Percentiles rank a stretch among this genome's conserved stretches.
These are phyloP conservation scores for Oreochromis mossambicus DNA, from an alignment of 2,797 vertebrate genomes.

Conservation along the genomic window DNA sequence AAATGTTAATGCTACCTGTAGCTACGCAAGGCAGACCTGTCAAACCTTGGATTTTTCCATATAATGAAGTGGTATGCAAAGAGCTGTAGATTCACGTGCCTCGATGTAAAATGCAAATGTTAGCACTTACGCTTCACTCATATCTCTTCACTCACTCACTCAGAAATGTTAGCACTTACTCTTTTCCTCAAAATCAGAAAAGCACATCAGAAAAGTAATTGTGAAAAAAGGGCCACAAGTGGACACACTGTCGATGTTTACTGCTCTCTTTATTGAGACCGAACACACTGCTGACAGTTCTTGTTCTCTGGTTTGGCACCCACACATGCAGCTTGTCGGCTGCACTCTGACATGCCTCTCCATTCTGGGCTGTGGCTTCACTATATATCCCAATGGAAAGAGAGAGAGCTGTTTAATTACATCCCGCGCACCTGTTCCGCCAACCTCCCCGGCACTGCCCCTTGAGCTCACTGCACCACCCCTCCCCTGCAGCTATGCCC, in stretches of 20 bases:
- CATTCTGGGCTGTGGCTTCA: background rate
- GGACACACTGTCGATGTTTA: fast-evolving
- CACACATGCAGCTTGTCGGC: background rate
- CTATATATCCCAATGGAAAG: background rate
- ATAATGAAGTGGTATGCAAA: too few relatives aligned
- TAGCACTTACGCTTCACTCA: too few relatives aligned
- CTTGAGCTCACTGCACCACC: background rate
- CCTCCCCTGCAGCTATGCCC: background rate
- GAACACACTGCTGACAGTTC: background rate
- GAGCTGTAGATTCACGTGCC: too few relatives aligned
- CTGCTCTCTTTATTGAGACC: background rate
- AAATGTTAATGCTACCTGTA: too few relatives aligned
- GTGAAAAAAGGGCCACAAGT: background rate
- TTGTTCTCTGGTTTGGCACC: background rate
- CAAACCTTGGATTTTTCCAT: too few relatives aligned
- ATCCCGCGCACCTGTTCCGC: fast-evolving
- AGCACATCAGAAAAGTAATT: background rate
- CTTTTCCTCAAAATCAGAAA: background rate
- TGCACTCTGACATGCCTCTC: background rate
- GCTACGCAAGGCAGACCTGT: too few relatives aligned
- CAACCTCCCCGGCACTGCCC: background rate
- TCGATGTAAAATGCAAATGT: too few relatives aligned
- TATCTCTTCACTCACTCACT: too few relatives aligned
- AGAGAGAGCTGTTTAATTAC: background rate
- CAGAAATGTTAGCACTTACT: too few relatives aligned